Percentiles rank a stretch among this genome's conserved stretches.
Evolutionary conservation across 2,113 vertebrate species (phyloP).

Genomic region (Buteo buteo): DNA sequence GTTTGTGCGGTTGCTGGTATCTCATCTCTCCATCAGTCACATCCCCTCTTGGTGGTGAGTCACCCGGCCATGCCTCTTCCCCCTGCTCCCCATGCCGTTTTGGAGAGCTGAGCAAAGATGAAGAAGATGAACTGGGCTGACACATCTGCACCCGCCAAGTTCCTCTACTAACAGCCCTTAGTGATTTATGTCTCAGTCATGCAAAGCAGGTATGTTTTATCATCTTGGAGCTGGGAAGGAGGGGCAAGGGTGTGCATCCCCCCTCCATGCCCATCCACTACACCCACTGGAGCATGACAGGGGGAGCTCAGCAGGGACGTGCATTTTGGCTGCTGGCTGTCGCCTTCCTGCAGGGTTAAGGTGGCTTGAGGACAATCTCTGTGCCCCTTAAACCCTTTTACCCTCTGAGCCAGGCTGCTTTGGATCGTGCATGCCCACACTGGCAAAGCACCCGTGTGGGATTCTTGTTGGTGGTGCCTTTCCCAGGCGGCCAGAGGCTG

Average conservation of each 20-base stretch:
- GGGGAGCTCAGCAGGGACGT: accelerated
- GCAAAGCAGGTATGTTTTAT: neutral
- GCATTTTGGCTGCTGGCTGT: neutral
- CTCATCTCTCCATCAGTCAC: slow-evolving; percentile 35
- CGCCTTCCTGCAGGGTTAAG: neutral
- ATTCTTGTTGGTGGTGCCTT: neutral
- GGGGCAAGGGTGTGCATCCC: accelerated
- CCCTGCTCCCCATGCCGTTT: neutral
- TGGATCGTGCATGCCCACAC: slow-evolving; percentile 76
- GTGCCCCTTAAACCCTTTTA: slow-evolving; percentile 14
- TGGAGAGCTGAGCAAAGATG: neutral
- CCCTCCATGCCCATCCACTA: neutral
- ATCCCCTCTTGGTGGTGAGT: slow-evolving; percentile 35
- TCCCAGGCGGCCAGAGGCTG: accelerated
- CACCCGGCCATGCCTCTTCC: neutral
- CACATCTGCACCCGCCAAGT: slow-evolving; percentile 13
- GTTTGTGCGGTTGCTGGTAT: slow-evolving; percentile 36
- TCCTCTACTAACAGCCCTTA: neutral
- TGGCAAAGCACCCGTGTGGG: slow-evolving; percentile 48
- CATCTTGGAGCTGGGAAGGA: neutral
- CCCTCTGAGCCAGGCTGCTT: slow-evolving; percentile 80
- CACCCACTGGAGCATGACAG: neutral
- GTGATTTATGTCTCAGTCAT: neutral
- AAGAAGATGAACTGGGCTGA: neutral
- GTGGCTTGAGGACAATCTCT: neutral